These are phyloP conservation scores for Australoheros scitulus DNA, from an alignment of 2,113 vertebrate genomes.

Conservation along the genomic window DNA sequence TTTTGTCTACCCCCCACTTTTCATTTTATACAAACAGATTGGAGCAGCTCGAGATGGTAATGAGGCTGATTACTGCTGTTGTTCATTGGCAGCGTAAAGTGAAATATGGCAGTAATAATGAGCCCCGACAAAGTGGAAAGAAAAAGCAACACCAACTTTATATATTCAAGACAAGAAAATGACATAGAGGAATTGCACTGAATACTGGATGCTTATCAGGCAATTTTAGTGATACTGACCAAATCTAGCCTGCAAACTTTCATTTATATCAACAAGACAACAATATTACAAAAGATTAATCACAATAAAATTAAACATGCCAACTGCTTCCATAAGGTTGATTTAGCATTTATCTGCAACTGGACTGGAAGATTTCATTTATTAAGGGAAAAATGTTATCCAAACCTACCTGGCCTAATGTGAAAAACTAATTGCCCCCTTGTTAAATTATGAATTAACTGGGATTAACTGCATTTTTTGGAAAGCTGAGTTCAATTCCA, in stretches of 20 bases:
- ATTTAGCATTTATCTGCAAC: too few relatives aligned
- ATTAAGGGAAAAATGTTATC: background rate
- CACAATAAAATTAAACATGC: background rate
- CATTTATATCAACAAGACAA: background rate
- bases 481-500: too few relatives aligned
- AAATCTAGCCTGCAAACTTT: background rate
- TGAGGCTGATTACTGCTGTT: constrained; percentile 19
- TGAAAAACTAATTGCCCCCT: too few relatives aligned
- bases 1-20: constrained; percentile 7
- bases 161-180: background rate
- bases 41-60: background rate
- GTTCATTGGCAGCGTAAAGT: background rate
- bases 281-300: background rate
- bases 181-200: background rate
- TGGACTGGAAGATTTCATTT: background rate
- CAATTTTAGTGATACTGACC: background rate
- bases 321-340: too few relatives aligned
- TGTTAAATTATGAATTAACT: too few relatives aligned
- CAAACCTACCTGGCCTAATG: too few relatives aligned
- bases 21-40: constrained; percentile 6
- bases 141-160: background rate
- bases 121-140: background rate
- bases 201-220: background rate
- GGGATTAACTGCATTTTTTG: too few relatives aligned
- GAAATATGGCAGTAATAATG: background rate